phyloP scores from a whole-genome alignment of 2,113 vertebrate species.

The Amblyopsis rosae region DNA sequence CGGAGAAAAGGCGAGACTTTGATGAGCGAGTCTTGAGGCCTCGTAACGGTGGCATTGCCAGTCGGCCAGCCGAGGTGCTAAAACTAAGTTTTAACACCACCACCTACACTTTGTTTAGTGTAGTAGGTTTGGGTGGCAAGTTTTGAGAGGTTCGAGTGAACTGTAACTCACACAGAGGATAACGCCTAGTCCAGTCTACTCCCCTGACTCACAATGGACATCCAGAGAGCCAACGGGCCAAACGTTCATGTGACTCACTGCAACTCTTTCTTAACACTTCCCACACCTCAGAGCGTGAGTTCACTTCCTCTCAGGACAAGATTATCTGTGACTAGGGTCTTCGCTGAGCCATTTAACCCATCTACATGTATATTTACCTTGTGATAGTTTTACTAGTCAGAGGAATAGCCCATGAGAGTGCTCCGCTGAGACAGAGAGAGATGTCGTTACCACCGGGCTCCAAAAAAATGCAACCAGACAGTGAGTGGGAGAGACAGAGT shows the following conservation, averaged over 20 bases:
- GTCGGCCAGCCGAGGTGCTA: too few species aligned
- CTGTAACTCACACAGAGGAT: constrained; percentile 39
- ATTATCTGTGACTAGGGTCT: constrained; percentile 47
- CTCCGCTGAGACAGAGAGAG: constrained; percentile 18
- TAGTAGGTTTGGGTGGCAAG: too few species aligned
- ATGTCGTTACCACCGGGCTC: constrained; percentile 35
- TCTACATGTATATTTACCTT: constrained; percentile 21
- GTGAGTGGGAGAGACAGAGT: constrained; percentile 67
- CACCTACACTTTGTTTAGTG: too few species aligned
- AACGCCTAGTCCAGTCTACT: constrained; percentile 55
- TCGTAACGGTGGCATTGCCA: too few species aligned
- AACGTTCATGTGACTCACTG: constrained; percentile 61
- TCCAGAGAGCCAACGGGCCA: constrained; percentile 43
- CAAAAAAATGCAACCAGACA: constrained; percentile 56
- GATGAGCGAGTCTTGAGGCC: too few species aligned
- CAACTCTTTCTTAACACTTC: constrained; percentile 37
- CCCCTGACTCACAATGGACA: constrained; percentile 64
- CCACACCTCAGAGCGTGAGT: constrained; percentile 44
- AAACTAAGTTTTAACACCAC: too few species aligned
- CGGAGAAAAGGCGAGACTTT: too few species aligned
- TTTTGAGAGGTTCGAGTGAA: too few species aligned
- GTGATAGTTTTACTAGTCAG: constrained; percentile 52
- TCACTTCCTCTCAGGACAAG: constrained; percentile 66
- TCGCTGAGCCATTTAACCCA: constrained; percentile 38
- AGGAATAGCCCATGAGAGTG: constrained; percentile 11